Conservation (phyloP, 2,113 vertebrate species). For the Archilochus colubris region DNA sequence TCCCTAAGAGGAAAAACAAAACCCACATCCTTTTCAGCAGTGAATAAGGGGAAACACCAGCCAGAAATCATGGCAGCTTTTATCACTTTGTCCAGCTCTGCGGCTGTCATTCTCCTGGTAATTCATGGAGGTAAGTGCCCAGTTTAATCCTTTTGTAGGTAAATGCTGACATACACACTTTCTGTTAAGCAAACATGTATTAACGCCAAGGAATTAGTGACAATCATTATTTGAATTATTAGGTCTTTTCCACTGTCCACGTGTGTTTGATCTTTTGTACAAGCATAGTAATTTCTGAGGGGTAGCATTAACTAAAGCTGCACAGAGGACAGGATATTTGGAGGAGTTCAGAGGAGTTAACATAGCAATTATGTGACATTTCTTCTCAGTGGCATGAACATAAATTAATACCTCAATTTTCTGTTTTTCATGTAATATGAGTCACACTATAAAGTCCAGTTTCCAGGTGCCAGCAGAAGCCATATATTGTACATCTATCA, state of each 20-base stretch:
- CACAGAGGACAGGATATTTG: neutral
- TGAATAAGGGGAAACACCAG: neutral
- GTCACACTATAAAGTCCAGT: neutral
- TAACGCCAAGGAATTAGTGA: neutral
- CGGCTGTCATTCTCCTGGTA: constrained; percentile 24
- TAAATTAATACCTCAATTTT: neutral
- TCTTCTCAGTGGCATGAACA: neutral
- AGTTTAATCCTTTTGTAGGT: neutral
- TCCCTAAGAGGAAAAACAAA: neutral
- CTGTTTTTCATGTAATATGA: neutral
- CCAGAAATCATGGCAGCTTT: constrained; percentile 49
- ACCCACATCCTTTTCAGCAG: constrained; percentile 67
- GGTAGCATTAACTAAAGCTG: neutral
- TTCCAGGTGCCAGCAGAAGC: neutral
- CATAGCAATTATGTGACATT: neutral
- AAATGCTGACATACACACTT: neutral
- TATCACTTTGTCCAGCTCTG: neutral
- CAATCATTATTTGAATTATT: neutral
- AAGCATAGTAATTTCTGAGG: neutral
- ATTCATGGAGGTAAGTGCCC: constrained; percentile 65
- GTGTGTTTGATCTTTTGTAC: neutral
- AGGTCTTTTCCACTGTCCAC: neutral
- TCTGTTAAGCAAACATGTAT: neutral
- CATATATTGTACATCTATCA: neutral
- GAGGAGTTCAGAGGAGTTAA: neutral